A percentile compares a stretch with the other conserved stretches of the same genome.
Evolutionary conservation across 2,113 vertebrate species (phyloP).

Genomic region (Kryptolebias marmoratus): DNA sequence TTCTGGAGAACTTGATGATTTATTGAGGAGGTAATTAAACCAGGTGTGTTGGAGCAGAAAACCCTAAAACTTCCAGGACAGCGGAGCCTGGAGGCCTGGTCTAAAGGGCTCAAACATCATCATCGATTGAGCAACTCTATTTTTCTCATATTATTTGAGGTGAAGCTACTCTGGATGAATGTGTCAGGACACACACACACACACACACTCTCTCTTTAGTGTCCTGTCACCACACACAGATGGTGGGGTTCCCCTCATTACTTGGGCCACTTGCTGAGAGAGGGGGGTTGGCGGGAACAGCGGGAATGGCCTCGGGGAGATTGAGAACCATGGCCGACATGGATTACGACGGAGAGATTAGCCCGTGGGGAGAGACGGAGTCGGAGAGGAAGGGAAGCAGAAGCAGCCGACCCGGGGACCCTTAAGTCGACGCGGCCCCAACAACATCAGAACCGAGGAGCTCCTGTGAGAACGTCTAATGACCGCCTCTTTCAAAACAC

Average conservation of each 20-base stretch:
- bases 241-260: slow-evolving; percentile 79
- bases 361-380: slow-evolving; percentile 53
- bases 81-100: no score
- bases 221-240: slow-evolving; percentile 71
- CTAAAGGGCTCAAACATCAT: no score
- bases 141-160: background rate
- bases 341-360: slow-evolving; percentile 81
- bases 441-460: slow-evolving; percentile 65
- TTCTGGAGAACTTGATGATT: no score
- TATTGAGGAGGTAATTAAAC: no score
- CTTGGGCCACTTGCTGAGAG: slow-evolving; percentile 76
- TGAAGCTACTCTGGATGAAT: slow-evolving; percentile 19
- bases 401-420: slow-evolving; percentile 53
- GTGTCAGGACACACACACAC: slow-evolving; percentile 17
- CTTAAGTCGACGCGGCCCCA: slow-evolving; percentile 77
- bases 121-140: no score
- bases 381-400: slow-evolving; percentile 38
- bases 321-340: slow-evolving; percentile 71
- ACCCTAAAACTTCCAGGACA: no score
- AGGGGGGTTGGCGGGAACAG: slow-evolving; percentile 48
- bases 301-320: slow-evolving; percentile 73
- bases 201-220: slow-evolving; percentile 19
- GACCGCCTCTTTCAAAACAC: slow-evolving; percentile 51
- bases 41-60: no score
- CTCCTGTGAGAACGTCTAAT: slow-evolving; percentile 73